Base-by-base conservation (phyloP, 2,888 invertebrate species). In the Trichogramma dendrolimi region DNA sequence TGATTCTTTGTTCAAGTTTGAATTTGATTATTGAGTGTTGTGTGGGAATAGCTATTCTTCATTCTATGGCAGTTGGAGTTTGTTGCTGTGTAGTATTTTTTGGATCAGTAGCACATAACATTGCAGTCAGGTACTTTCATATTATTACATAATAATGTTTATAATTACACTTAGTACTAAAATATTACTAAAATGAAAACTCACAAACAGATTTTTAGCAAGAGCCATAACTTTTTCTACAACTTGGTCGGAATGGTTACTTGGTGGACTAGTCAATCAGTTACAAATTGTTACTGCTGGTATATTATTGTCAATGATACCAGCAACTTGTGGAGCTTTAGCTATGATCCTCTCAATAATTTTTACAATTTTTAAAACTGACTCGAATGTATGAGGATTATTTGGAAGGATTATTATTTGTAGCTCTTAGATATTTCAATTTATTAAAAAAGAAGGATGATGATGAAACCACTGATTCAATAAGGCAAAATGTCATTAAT, bases 361-460 rank as follows among this genome's bases (percentile, higher is more conserved):
- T 74, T 61, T 63, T 77, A 42, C 73, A 75, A 67, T 75, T 74
- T 69, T 71, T 84, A 41, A 79, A 89, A 86, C 76, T 92, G 10
- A 88, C 87, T 5, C 87, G 85, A 80, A 86, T 88, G 84, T 90
- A 88, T 54, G 89, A 91, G 79, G 88, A 89, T 71, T 88, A 87
- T 72, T 79, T 90, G 55, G 89, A 90, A 76, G 86, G 86, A 71
- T 80, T 85, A 63, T 76, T 85, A 6, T 82, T 85, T 71, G 75
- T 80, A 2, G 80, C 81, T 40, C 76, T 83, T 44, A 79, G 79
- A 60, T 71, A 75, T 47, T 78, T 79, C 55, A 69, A 82, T 49
- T 75, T 83, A 70, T 79, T 83, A 0, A 82, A 80, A 74, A 73
- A 68, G 59, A 55, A 61, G 11, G 63, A 57, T 14, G 64, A 67